Base-by-base conservation (phyloP, 1,140 invertebrate genomes). In the Drosophila repleta region DNA sequence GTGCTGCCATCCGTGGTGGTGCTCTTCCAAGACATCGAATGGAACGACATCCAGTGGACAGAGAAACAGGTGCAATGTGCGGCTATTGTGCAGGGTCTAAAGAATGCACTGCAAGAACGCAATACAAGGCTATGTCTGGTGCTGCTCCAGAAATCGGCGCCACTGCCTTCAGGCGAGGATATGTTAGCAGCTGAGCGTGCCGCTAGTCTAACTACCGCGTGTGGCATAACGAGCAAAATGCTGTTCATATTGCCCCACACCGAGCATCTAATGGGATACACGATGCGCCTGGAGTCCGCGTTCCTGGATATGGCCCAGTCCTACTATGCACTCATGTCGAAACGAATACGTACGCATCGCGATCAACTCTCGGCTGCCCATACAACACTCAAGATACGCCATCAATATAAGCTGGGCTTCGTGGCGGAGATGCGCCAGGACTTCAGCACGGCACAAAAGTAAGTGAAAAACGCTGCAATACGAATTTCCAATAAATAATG, bases 401-500 rank as follows among this genome's bases (percentile, higher is more conserved):
- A 99, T 93, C 97, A 98, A 81, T 99, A 99, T 90, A 99, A 99
- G 93, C 95, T 99, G 90, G 99, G 96, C n/a, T 99, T 98, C 93
- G 95, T 98, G 43, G 97, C 97, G 92, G 98, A 99, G 93, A 92
- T 99, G 48, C 96, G 96, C 81, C 97, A 98, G 89, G 98, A 99
- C 91, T 94, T 95, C 62, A 95, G 95, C 84, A 95, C 96, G 11
- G 97, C 98, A 24, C 94, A 98, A 72, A 98, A 98, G 96, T 97
- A 93, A 93, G 93, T 92, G 20, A 26, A n/a, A 2, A 49, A 2
- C 11, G 45, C 18, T 77, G 74, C 18, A 60, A 61, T 18, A 17
- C n/a, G 15, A 43, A 43, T 18, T 8, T 35, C 11, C 32, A 35
- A 3, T 35, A 2, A 32, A 41, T 45, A 0, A 21, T 29, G n/a